These are phyloP conservation scores for Leptinotarsa peninsularis DNA, from an alignment of 2,888 invertebrate species.

Conservation along the genomic window DNA sequence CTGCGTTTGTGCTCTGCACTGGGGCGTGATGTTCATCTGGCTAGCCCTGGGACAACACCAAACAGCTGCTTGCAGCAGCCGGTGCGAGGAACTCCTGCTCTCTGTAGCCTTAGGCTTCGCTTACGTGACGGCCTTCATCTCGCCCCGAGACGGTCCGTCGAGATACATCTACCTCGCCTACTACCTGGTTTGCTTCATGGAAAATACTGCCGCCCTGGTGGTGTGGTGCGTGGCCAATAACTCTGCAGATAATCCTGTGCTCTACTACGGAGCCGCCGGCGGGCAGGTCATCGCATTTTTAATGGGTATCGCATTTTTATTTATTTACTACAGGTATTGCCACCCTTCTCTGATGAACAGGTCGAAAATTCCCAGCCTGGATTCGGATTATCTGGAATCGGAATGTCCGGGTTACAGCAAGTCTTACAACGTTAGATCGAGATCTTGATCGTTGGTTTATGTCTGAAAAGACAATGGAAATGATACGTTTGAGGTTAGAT, in stretches of 20 bases:
- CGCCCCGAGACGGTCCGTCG: constrained; percentile 72
- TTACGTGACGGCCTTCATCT: constrained; percentile 72
- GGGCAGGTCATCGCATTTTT: constrained; percentile 64
- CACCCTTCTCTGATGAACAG: constrained; percentile 63
- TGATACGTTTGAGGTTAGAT: neutral
- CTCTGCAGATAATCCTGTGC: constrained; percentile 61
- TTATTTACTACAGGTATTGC: constrained; percentile 66
- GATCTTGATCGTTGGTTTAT: constrained; percentile 60
- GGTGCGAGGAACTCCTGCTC: constrained; percentile 66
- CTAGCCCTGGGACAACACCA: constrained; percentile 67
- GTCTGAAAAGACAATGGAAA: constrained; percentile 34
- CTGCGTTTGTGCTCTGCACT: constrained; percentile 68
- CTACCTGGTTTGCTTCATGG: constrained; percentile 68
- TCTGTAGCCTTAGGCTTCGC: constrained; percentile 71
- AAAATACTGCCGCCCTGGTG: constrained; percentile 66
- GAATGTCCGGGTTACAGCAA: constrained; percentile 64
- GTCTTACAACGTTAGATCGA: constrained; percentile 59
- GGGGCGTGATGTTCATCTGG: constrained; percentile 71
- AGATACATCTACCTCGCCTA: constrained; percentile 68
- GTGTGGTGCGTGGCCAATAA: constrained; percentile 67
- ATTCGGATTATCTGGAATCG: constrained; percentile 56
- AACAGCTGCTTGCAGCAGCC: constrained; percentile 65
- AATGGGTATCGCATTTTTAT: constrained; percentile 63
- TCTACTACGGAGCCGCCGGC: constrained; percentile 65
- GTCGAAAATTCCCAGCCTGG: constrained; percentile 57